A percentile compares a stretch with the other conserved stretches of the same genome.
Evolutionary conservation across 1,140 invertebrate species (phyloP).

Genomic region (Doryteuthis pealeii): DNA sequence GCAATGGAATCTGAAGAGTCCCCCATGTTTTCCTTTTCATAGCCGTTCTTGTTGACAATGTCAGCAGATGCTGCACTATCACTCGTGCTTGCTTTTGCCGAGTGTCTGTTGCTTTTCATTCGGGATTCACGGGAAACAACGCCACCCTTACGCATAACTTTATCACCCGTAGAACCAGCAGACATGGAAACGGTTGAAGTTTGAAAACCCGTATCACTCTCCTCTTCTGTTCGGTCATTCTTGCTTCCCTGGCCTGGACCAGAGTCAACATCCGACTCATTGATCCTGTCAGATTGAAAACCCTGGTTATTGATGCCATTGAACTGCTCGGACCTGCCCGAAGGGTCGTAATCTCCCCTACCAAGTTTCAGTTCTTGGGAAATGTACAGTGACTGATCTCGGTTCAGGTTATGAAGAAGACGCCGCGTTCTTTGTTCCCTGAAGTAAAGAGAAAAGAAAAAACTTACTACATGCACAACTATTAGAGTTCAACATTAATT

Average conservation of each 20-base stretch:
- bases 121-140: neutral
- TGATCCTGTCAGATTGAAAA: neutral
- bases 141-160: neutral
- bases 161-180: too few relatives aligned
- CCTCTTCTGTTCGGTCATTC: neutral
- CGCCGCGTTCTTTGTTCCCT: neutral
- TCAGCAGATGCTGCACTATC: neutral
- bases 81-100: neutral
- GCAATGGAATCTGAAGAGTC: neutral
- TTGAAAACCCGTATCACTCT: neutral
- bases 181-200: neutral
- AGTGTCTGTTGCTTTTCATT: neutral
- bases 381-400: neutral
- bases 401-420: neutral
- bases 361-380: neutral
- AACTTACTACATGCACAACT: too few relatives aligned
- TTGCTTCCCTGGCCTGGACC: neutral
- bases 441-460: neutral
- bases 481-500: too few relatives aligned
- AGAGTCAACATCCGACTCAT: neutral
- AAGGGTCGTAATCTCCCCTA: too few relatives aligned
- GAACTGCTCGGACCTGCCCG: neutral
- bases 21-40: neutral
- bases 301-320: neutral
- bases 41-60: neutral